Percentiles rank a stretch among this genome's conserved stretches.
These are phyloP conservation scores for Drosophila macrospina DNA, from an alignment of 2,888 invertebrate species.

Conservation along the genomic window DNA sequence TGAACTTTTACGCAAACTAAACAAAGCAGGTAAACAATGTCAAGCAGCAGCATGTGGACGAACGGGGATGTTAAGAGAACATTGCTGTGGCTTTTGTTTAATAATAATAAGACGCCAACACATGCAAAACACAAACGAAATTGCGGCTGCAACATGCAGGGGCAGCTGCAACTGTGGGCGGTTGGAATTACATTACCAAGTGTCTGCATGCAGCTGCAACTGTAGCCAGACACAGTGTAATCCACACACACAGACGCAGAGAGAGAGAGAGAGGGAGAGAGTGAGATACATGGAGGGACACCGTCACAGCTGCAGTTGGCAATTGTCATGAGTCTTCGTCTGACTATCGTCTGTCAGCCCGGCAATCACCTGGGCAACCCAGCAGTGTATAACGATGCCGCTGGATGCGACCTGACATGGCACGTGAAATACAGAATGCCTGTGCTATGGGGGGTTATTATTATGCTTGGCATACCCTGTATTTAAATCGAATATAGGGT, in stretches of 20 bases:
- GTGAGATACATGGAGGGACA: slow-evolving; percentile 1
- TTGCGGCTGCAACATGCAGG: slow-evolving; percentile 16
- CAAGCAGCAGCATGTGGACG: slow-evolving; percentile 45
- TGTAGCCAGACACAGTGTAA: slow-evolving; percentile 3
- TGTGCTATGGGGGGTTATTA: slow-evolving; percentile 48
- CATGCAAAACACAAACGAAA: slow-evolving; percentile 42
- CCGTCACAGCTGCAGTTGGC: slow-evolving; percentile 37
- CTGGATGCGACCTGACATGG: background rate
- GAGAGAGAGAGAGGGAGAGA: too few species aligned
- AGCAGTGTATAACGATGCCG: slow-evolving; percentile 10
- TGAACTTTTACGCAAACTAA: slow-evolving; percentile 50
- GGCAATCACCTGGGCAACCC: slow-evolving; percentile 71
- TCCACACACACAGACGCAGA: slow-evolving; percentile 18
- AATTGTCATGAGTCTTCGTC: slow-evolving; percentile 65
- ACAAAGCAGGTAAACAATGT: slow-evolving; percentile 63
- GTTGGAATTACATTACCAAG: slow-evolving; percentile 62
- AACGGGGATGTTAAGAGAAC: too few species aligned
- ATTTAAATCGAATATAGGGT: background rate
- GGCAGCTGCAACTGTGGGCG: slow-evolving; percentile 7
- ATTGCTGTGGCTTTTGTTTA: slow-evolving; percentile 57
- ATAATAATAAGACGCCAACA: slow-evolving; percentile 65
- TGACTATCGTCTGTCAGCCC: slow-evolving; percentile 58
- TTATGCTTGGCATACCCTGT: slow-evolving; percentile 32
- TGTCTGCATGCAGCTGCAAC: slow-evolving; percentile 33
- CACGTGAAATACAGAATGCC: slow-evolving; percentile 32